These are phyloP conservation scores for Idaea aversata DNA, from an alignment of 2,888 invertebrate genomes.

Conservation along the genomic window DNA sequence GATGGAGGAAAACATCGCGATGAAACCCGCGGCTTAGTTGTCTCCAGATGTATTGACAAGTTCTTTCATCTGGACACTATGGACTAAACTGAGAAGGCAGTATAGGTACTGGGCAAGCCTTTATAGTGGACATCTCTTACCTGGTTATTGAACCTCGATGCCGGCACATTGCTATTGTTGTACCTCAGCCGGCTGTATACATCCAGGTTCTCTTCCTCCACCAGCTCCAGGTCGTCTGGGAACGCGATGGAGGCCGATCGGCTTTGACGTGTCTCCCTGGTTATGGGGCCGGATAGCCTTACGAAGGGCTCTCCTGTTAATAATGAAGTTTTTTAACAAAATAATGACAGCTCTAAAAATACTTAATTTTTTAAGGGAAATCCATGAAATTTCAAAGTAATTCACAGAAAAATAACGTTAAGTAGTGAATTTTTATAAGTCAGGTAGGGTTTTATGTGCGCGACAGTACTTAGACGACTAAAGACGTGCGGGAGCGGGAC, in stretches of 20 bases:
- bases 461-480: too few relatives aligned
- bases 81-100: too few relatives aligned
- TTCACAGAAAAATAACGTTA: too few relatives aligned
- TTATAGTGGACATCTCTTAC: slow-evolving; percentile 38
- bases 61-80: too few relatives aligned
- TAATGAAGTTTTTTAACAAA: neutral
- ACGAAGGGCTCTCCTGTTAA: slow-evolving; percentile 67
- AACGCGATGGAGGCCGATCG: slow-evolving; percentile 55
- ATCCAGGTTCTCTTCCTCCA: slow-evolving; percentile 47
- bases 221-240: slow-evolving; percentile 53
- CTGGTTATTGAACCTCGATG: slow-evolving; percentile 49
- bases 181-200: slow-evolving; percentile 40
- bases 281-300: slow-evolving; percentile 58
- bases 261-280: slow-evolving; percentile 53
- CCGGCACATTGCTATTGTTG: slow-evolving; percentile 52
- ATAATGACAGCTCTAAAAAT: neutral
- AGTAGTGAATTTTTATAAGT: too few relatives aligned
- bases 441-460: too few relatives aligned
- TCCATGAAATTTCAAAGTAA: too few relatives aligned
- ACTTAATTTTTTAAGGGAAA: slow-evolving; percentile 1
- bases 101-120: too few relatives aligned
- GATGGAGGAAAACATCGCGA: too few relatives aligned
- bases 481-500: too few relatives aligned
- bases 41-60: too few relatives aligned
- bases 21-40: too few relatives aligned